Evolutionary conservation across 1,140 invertebrate genomes (phyloP), one percentile per base, ranked within the genome.

Genomic region (Pachyrhynchus sulphureomaculatus): DNA sequence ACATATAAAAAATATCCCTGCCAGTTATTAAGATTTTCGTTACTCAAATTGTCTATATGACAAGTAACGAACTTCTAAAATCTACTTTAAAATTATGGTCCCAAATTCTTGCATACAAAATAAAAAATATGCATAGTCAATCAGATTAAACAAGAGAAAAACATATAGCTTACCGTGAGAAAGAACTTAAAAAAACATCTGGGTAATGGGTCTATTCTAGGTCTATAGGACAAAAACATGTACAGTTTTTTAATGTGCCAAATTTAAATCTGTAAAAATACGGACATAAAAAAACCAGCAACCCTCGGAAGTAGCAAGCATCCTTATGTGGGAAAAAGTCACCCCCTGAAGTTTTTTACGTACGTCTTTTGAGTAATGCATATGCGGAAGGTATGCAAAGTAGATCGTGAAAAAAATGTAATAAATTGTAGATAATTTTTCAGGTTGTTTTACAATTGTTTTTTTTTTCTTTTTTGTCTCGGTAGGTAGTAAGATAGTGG

Each of bases 351-450:
- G 49, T 23, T 54, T 54, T 54, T 54, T 54, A 39, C 20, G 20
- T 29, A 1, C 24, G 13, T 44, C 17, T 44, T 44, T 23, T 18
- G 8, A 29, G 6, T 29, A 29, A 6, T 10, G 9, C 41, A 5
- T 44, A 15, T 26, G 45, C 17, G 4, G 39, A 36, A n/a, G 20
- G 4, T 41, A 42, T 37, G 37, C 36, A 54, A 54, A 42, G 21
- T 20, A 17, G 55, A 33, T n/a, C 4, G 24, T 15, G n/a, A 23
- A 2, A n/a, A 60, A 60, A 61, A 44, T 4, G 36, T 26, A 15
- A 65, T 65, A 65, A 62, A 65, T 65, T 49, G 36, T 65, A 21
- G 58, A 37, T 65, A 59, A 65, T 65, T 65, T 65, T 65, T 65
- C 64, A 62, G 37, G 48, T 34, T 56, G 34, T 53, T 65, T 63